These are phyloP conservation scores for Caenorhabditis sp. DNA, from an alignment of 2,888 invertebrate genomes.

Conservation along the genomic window DNA sequence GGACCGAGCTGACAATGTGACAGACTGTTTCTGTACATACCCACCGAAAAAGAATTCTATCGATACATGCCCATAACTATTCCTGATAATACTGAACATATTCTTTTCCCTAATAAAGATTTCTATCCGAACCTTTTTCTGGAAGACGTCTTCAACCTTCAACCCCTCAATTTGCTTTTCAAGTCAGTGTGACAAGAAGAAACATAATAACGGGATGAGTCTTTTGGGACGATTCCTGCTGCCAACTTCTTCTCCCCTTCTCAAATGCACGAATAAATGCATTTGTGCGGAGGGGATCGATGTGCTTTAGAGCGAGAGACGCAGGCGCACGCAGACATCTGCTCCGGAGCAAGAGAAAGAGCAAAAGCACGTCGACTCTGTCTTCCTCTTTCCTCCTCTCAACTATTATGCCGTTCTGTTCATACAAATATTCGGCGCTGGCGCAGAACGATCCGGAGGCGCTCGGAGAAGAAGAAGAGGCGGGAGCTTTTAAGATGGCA, in stretches of 20 bases:
- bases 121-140: neutral
- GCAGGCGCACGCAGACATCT: conserved; percentile 11
- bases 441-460: conserved; percentile 54
- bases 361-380: conserved; percentile 3
- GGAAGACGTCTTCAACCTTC: neutral
- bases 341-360: too few relatives aligned
- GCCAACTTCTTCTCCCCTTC: conserved; percentile 3
- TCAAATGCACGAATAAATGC: conserved; percentile 53
- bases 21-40: conserved; percentile 26
- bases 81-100: neutral
- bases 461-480: conserved; percentile 31
- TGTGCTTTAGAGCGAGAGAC: conserved; percentile 12
- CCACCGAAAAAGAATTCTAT: conserved; percentile 35
- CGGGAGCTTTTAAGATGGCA: conserved; percentile 39
- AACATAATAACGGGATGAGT: conserved; percentile 19
- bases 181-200: too few relatives aligned
- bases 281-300: conserved; percentile 46
- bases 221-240: conserved; percentile 13
- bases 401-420: conserved; percentile 44
- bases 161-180: too few relatives aligned
- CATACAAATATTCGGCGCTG: conserved; percentile 59
- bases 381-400: conserved; percentile 2
- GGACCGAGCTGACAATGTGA: conserved; percentile 1
- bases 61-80: neutral
- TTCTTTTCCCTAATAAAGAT: conserved; percentile 20